Base-by-base conservation (phyloP, 2,113 vertebrate genomes). In the Glareola pratincola region DNA sequence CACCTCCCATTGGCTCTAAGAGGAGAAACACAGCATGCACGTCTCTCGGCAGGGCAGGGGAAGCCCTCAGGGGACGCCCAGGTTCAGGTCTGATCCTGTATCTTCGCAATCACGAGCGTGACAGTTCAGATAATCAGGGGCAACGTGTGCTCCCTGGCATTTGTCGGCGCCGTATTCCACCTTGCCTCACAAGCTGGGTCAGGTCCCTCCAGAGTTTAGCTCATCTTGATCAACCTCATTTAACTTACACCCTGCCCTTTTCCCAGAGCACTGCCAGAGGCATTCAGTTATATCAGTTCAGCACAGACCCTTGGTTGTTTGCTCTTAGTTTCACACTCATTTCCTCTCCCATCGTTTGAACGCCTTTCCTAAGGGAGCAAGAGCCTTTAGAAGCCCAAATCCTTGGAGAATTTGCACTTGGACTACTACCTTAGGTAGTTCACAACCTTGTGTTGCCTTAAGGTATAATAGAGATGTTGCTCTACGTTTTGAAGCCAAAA, bases 121-220 rank as follows among this genome's bases (percentile, higher is more conserved):
- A 92, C 94, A 95, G 29, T 30, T 93, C 88, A 74, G 67, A 30
- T 21, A 69, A 91, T 72, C 4, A 26, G 73, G 92, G 92, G 16
- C 90, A 94, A 39, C 0, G 1, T 53, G 81, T 37, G 85, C 26
- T 93, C 88, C 77, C 81, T 79, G 90, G 85, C 64, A 81, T 59
- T 4, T 71, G 67, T 39, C 32, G 16, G 76, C 45, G 17, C 69
- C 14, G 11, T 59, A 64, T 60, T 63, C 56, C 93, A 78, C 30
- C 51, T 41, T 14, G 56, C 69, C 37, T 89, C 91, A 67, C 96
- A 97, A 96, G 97, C 83, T 81, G 76, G 80, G 91, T 97, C 96
- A 94, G 96, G 91, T 84, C 94, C 73, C 83, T 95, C 41, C 41
- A 60, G 79, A 36, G 63, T 43, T 96, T 47, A 92, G 63, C 47